Evolutionary conservation across 23 tunicate species (phyloP).

Genomic region (Aplidium turbinatum): DNA sequence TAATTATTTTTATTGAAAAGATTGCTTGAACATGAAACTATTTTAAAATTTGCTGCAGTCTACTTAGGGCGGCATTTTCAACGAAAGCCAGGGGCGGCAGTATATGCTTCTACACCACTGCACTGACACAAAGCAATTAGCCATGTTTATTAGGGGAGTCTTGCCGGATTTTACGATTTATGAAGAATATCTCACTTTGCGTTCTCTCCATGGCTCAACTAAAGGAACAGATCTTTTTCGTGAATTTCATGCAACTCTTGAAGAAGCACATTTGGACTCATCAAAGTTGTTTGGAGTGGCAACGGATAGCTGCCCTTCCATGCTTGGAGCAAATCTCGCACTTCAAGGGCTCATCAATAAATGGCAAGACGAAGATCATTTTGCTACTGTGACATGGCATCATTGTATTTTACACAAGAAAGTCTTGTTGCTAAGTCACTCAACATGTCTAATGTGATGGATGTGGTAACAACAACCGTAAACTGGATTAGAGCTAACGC

Average conservation of each 20-base stretch:
- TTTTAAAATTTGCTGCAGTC: too few species aligned
- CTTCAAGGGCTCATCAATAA: constrained; percentile 64
- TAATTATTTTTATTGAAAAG: too few species aligned
- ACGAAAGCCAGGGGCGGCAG: too few species aligned
- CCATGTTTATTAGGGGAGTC: constrained; percentile 36
- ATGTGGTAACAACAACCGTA: constrained; percentile 45
- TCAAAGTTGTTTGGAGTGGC: constrained; percentile 56
- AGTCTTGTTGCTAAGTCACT: constrained; percentile 61
- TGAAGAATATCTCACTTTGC: constrained; percentile 58
- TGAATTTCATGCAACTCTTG: constrained; percentile 50
- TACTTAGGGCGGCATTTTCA: too few species aligned
- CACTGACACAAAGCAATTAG: constrained; percentile 50
- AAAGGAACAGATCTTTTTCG: constrained; percentile 36
- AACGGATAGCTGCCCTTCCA: constrained; percentile 56
- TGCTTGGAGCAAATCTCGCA: constrained; percentile 50
- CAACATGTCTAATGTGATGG: constrained; percentile 49
- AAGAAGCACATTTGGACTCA: constrained; percentile 40
- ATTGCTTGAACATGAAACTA: too few species aligned
- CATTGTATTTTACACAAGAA: constrained; percentile 61
- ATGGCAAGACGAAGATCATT: constrained; percentile 52
- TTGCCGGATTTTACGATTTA: constrained; percentile 56
- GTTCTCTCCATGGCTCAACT: constrained; percentile 32
- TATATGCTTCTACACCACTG: too few species aligned
- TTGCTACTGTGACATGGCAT: constrained; percentile 60
- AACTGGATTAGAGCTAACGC: constrained; percentile 64